Conservation (phyloP, 2,113 vertebrate species). For the Myrmophylax atrothorax region DNA sequence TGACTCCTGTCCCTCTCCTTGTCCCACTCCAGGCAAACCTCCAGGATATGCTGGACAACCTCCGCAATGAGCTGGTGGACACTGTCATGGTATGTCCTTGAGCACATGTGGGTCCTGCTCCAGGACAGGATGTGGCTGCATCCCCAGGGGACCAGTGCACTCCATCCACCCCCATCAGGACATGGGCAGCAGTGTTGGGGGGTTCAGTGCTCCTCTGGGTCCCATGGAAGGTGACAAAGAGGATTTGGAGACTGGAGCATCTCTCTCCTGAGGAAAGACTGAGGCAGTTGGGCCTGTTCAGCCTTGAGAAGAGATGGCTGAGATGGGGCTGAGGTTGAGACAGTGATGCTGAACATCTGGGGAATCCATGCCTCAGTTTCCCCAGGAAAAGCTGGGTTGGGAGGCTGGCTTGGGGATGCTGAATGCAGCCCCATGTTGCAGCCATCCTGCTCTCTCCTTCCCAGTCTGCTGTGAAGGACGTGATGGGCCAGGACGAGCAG, state of each 20-base stretch:
- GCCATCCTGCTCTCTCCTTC: not conserved
- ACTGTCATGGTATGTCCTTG: not conserved
- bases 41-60: not conserved
- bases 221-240: not conserved
- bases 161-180: not conserved
- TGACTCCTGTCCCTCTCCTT: not conserved
- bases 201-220: not conserved
- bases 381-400: not conserved
- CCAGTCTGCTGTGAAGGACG: constrained; percentile 64
- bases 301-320: not conserved
- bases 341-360: not conserved
- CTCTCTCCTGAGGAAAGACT: not conserved
- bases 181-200: not conserved
- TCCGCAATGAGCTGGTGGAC: not conserved
- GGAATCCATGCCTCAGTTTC: not conserved
- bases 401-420: not conserved
- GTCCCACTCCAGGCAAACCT: not conserved
- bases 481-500: constrained; percentile 41
- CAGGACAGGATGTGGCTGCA: not conserved
- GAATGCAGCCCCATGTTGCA: not conserved
- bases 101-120: not conserved
- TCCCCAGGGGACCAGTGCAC: not conserved
- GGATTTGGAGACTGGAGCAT: not conserved
- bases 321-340: not conserved
- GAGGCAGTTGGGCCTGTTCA: not conserved